phyloP scores from a whole-genome alignment of 2,797 vertebrate species.

The Darevskia mixta region DNA sequence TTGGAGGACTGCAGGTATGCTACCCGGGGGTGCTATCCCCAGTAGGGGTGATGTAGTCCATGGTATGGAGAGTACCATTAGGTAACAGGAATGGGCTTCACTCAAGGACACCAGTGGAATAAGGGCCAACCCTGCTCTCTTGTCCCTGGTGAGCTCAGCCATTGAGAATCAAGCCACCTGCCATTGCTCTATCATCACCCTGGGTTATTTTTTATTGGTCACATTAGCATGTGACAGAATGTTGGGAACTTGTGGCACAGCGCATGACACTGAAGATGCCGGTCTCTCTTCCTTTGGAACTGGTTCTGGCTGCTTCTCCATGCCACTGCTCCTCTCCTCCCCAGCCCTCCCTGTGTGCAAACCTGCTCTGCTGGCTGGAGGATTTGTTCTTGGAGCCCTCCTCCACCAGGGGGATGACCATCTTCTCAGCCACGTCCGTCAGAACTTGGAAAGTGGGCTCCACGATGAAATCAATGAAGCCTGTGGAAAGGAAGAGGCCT shows the following conservation, averaged over 20 bases:
- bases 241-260: background rate
- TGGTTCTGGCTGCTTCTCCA: background rate
- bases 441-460: constrained; percentile 94
- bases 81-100: background rate
- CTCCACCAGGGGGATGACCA: constrained; percentile 87
- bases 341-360: background rate
- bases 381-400: constrained; percentile 80
- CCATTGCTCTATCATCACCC: too few relatives aligned
- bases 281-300: background rate
- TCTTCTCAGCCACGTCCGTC: constrained; percentile 93
- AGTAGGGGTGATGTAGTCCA: too few relatives aligned
- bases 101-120: background rate
- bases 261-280: background rate
- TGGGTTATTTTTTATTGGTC: background rate
- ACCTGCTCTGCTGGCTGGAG: constrained; percentile 77
- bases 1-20: background rate
- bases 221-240: background rate
- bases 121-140: background rate
- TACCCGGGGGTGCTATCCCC: too few relatives aligned
- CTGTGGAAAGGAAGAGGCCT: constrained; percentile 68
- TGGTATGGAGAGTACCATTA: too few relatives aligned
- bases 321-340: background rate
- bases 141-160: background rate
- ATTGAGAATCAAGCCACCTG: background rate
- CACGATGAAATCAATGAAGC: constrained; percentile 96